Conservation (phyloP, 2,113 vertebrate species). For the Procavia capensis region DNA sequence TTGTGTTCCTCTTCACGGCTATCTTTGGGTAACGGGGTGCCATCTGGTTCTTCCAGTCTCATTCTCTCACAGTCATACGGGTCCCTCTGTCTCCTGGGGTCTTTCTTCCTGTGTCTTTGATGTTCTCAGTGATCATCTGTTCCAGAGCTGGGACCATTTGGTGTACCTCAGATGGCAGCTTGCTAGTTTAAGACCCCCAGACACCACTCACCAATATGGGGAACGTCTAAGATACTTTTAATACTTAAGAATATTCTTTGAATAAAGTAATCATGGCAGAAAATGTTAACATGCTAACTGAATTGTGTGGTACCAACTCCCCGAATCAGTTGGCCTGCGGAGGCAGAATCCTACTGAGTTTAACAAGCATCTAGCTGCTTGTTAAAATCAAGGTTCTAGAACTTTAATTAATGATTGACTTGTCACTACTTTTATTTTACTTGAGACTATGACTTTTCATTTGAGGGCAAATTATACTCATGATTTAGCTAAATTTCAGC, state of each 20-base stretch:
- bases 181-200: too few relatives aligned
- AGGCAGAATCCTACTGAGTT: conserved; percentile 63
- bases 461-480: conserved; percentile 70
- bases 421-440: conserved; percentile 81
- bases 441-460: conserved; percentile 72
- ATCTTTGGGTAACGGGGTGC: too few relatives aligned
- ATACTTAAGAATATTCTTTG: background rate
- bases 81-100: too few relatives aligned
- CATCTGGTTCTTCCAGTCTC: too few relatives aligned
- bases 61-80: too few relatives aligned
- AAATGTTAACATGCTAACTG: conserved; percentile 53
- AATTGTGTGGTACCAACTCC: background rate
- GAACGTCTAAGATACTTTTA: too few relatives aligned
- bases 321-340: conserved; percentile 40
- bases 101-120: too few relatives aligned
- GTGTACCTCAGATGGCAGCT: too few relatives aligned
- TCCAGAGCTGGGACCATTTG: too few relatives aligned
- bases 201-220: too few relatives aligned
- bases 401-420: conserved; percentile 80
- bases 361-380: conserved; percentile 76
- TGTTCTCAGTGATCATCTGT: too few relatives aligned
- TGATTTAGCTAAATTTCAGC: conserved; percentile 50
- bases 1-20: too few relatives aligned
- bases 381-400: conserved; percentile 80
- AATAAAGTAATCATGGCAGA: background rate